phyloP scores from a whole-genome alignment of 2,888 invertebrate species.

The Epistrophe eligans region DNA sequence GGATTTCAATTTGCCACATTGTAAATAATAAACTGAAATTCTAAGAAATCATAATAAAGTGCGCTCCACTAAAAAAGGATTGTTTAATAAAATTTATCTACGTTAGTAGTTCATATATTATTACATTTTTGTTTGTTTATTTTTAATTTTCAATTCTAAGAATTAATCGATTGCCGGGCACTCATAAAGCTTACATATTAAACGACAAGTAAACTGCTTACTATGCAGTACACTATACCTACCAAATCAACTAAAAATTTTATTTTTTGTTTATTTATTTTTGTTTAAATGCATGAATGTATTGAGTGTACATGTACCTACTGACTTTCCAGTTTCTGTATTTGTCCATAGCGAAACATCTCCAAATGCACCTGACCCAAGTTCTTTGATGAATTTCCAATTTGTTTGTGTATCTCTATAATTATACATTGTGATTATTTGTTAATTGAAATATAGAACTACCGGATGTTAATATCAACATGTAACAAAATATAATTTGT shows the following conservation, averaged over 20 bases:
- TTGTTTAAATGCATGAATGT: too few relatives aligned
- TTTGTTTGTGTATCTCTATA: constrained; percentile 33
- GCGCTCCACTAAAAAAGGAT: neutral
- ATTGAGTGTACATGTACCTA: constrained; percentile 84
- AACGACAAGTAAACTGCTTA: neutral
- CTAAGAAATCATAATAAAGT: neutral
- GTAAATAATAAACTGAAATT: neutral
- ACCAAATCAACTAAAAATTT: too few relatives aligned
- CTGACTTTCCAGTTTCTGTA: constrained; percentile 85
- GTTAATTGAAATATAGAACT: neutral
- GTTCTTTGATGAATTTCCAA: constrained; percentile 85
- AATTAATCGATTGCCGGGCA: neutral
- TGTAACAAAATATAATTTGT: neutral
- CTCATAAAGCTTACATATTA: neutral
- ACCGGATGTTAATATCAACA: neutral
- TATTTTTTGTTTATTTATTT: neutral
- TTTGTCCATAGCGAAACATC: constrained; percentile 89
- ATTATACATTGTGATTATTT: neutral
- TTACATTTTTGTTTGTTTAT: too few relatives aligned
- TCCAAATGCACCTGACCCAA: constrained; percentile 91
- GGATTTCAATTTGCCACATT: neutral
- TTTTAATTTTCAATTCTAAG: neutral
- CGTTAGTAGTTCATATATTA: too few relatives aligned
- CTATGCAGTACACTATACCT: too few relatives aligned
- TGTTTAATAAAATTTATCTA: too few relatives aligned